These are phyloP conservation scores for Himalopsyche kuldschensis DNA, from an alignment of 2,888 invertebrate genomes.

Conservation along the genomic window DNA sequence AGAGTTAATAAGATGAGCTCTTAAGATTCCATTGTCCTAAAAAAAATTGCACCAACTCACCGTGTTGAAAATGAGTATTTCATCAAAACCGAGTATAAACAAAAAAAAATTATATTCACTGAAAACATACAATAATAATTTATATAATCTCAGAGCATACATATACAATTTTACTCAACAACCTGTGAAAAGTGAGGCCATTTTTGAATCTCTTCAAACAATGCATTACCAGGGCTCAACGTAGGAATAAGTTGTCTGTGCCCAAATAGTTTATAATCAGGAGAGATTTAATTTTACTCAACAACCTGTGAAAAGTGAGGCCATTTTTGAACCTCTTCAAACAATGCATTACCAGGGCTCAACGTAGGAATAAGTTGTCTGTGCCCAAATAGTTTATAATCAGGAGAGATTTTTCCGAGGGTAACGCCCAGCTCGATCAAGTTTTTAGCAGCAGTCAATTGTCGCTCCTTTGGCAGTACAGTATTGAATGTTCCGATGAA, in stretches of 20 bases:
- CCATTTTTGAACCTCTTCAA: slow-evolving; percentile 67
- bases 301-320: slow-evolving; percentile 56
- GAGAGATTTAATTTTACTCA: slow-evolving; percentile 48
- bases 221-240: slow-evolving; percentile 68
- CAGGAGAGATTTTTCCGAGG: slow-evolving; percentile 60
- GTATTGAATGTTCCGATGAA: slow-evolving; percentile 72
- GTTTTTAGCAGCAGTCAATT: slow-evolving; percentile 63
- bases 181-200: slow-evolving; percentile 65
- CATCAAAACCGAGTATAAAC: too few species aligned
- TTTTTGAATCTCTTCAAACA: slow-evolving; percentile 65
- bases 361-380: slow-evolving; percentile 66
- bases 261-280: slow-evolving; percentile 68
- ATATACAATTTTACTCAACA: too few species aligned
- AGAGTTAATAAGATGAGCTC: too few species aligned
- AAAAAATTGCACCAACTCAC: too few species aligned
- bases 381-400: slow-evolving; percentile 71
- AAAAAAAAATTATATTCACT: too few species aligned
- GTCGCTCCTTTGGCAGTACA: slow-evolving; percentile 54
- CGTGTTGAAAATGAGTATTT: too few species aligned
- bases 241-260: slow-evolving; percentile 69
- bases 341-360: slow-evolving; percentile 70
- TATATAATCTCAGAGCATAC: too few species aligned
- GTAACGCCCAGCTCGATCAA: slow-evolving; percentile 66
- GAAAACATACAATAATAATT: too few species aligned
- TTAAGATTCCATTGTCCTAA: too few species aligned